phyloP scores from a whole-genome alignment of 2,888 invertebrate genomes.

The Cristatella mucedo region DNA sequence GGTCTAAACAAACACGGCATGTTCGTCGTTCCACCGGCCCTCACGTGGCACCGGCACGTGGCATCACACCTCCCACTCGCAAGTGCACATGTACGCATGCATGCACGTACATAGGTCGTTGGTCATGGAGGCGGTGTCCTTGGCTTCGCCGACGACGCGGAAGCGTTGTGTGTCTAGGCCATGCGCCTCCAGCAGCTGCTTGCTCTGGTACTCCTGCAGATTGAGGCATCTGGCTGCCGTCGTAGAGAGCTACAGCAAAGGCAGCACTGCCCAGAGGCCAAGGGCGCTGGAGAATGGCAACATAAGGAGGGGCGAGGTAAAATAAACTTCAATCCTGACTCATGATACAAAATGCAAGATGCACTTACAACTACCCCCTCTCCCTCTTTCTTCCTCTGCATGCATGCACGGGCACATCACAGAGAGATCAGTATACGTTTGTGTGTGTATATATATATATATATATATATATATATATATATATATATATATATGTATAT shows the following conservation, averaged over 20 bases:
- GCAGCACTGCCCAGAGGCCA: background rate
- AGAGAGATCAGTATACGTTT: background rate
- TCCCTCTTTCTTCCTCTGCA: too few relatives aligned
- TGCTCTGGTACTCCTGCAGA: conserved; percentile 91
- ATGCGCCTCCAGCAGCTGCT: conserved; percentile 67
- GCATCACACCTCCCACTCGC: too few relatives aligned
- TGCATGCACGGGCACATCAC: too few relatives aligned
- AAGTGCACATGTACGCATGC: too few relatives aligned
- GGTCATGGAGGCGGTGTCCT: conserved; percentile 28
- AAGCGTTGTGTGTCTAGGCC: conserved; percentile 53
- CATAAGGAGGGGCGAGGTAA: background rate
- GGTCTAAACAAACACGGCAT: background rate
- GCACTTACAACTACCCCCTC: too few relatives aligned
- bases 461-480: conserved; percentile 1
- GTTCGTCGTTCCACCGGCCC: too few relatives aligned
- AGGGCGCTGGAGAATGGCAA: background rate
- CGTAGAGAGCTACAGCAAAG: too few relatives aligned
- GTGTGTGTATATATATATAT: background rate
- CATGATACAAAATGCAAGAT: too few relatives aligned
- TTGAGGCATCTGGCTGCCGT: conserved; percentile 53
- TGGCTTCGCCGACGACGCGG: conserved; percentile 62
- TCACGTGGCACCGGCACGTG: too few relatives aligned
- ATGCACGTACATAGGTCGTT: background rate
- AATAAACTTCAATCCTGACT: too few relatives aligned
- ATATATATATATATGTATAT: background rate